Evolutionary conservation across 2,797 vertebrate species (phyloP), one percentile per base, ranked within the genome.

Genomic region (Sebastolobus alascanus): DNA sequence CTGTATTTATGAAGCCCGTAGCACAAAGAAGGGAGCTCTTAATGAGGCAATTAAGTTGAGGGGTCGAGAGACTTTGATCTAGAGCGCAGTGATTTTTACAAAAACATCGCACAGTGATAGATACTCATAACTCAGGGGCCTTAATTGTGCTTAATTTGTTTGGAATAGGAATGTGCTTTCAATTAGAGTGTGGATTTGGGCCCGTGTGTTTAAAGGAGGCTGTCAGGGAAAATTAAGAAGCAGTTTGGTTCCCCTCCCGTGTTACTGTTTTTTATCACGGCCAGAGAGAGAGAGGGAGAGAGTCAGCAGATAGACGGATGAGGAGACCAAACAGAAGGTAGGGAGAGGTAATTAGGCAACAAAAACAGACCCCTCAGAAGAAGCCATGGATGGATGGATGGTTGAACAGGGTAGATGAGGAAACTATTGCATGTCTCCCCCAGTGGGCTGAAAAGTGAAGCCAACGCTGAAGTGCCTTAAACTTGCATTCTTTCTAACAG

Each of bases 61-160:
- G 92, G 96, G 96, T 97, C 96, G 95, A 95, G 94, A 92, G 96
- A 94, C 98, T 99, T 99, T 99, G 98, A 99, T 99, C 98, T 98
- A 94, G 90, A 97, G 97, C 94, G 95, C 97, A 96, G 97, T 98
- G 97, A 99, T 98, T 99, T 99, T 97, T 98, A 97, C 96, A 96
- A 98, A 99, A 99, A 99, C 98, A 99, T 98, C 93, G 90, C 96
- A 92, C 96, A 97, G 96, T 98, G 97, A 98, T 99, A 98, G 97
- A 98, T 98, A 97, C 97, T 97, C 97, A 98, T 99, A 99, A 98
- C 97, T 99, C 98, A 98, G 96, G 92, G 96, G 92, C 96, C 97
- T 98, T 99, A 99, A 99, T 99, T 99, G 98, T 98, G 97, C 97
- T 99, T 99, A 99, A 99, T 99, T 99, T 99, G 98, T 99, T 99